A percentile compares a stretch with the other conserved stretches of the same genome.
These are phyloP conservation scores for Sylvia atricapilla DNA, from an alignment of 2,113 vertebrate species.

Conservation along the genomic window DNA sequence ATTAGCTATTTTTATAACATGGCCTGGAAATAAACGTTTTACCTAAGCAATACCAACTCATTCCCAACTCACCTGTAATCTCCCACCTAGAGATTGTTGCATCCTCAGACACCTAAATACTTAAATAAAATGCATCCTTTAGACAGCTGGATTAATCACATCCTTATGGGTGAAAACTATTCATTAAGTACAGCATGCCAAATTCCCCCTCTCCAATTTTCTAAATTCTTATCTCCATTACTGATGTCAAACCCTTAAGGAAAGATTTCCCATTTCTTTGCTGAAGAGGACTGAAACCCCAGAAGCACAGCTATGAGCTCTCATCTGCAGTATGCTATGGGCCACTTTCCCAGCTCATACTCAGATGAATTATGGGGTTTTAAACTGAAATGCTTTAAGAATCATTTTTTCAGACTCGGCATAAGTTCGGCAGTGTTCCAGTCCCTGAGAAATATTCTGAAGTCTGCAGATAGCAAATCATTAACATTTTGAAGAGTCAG, in stretches of 20 bases:
- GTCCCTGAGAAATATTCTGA: not conserved
- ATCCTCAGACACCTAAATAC: not conserved
- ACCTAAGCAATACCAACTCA: not conserved
- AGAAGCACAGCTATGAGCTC: not conserved
- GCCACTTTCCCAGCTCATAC: not conserved
- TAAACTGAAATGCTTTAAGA: slow-evolving; percentile 18
- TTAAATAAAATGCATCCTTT: not conserved
- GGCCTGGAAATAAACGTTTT: not conserved
- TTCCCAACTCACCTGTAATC: not conserved
- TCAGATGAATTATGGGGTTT: not conserved
- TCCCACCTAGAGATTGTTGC: not conserved
- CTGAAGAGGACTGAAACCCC: not conserved
- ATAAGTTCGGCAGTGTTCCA: slow-evolving; percentile 27
- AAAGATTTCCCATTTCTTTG: not conserved
- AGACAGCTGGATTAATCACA: not conserved
- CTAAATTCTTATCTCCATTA: not conserved
- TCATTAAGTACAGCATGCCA: not conserved
- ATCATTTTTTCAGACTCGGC: not conserved
- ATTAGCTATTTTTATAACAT: not conserved
- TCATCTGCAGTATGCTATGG: not conserved
- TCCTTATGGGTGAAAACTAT: not conserved
- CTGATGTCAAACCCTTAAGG: not conserved
- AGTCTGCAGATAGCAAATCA: slow-evolving; percentile 40
- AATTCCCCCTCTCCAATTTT: not conserved
- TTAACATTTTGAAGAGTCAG: slow-evolving; percentile 48